phyloP scores from a whole-genome alignment of 2,113 vertebrate genomes.

The Saccopteryx leptura region DNA sequence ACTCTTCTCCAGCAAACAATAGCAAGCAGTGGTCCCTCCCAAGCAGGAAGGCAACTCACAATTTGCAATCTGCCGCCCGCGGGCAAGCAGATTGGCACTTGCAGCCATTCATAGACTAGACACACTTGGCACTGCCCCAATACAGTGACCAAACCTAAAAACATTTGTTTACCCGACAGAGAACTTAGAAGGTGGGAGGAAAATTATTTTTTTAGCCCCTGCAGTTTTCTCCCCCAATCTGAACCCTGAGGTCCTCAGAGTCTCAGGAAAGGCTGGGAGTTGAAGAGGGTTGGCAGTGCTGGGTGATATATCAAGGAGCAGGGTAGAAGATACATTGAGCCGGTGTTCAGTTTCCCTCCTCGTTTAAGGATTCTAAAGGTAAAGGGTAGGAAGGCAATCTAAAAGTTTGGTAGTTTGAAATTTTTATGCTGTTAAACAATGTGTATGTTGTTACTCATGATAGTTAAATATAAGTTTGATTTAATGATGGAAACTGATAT shows the following conservation, averaged over 20 bases:
- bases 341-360: slow-evolving; percentile 42
- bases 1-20: too few species aligned
- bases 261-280: slow-evolving; percentile 36
- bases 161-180: too few species aligned
- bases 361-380: slow-evolving; percentile 34
- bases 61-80: too few species aligned
- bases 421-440: slow-evolving; percentile 49
- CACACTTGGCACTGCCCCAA: too few species aligned
- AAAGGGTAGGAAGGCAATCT: not conserved
- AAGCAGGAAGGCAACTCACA: too few species aligned
- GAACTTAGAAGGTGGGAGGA: not conserved
- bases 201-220: not conserved
- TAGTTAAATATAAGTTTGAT: slow-evolving; percentile 60
- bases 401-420: slow-evolving; percentile 50
- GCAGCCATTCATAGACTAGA: too few species aligned
- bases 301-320: not conserved
- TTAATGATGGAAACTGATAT: slow-evolving; percentile 67
- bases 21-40: too few species aligned
- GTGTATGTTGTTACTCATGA: slow-evolving; percentile 19
- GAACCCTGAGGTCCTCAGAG: not conserved
- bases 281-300: slow-evolving; percentile 54
- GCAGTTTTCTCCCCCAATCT: not conserved
- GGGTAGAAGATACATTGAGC: slow-evolving; percentile 25
- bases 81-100: too few species aligned
- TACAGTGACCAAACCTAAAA: too few species aligned